Evolutionary conservation across 2,888 invertebrate species (phyloP), one percentile per base, ranked within the genome.

Genomic region (Pammene fasciana): DNA sequence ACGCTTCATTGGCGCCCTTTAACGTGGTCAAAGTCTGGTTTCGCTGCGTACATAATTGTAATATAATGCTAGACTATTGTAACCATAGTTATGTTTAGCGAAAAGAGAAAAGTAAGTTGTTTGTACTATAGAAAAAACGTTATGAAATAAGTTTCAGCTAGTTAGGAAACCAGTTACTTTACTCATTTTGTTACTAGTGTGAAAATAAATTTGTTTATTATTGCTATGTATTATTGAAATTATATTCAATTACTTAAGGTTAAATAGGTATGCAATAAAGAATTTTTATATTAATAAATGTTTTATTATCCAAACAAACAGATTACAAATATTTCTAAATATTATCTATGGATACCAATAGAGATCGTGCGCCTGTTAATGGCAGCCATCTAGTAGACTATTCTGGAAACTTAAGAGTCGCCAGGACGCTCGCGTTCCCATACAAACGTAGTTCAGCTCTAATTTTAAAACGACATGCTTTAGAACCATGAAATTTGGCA

Each of bases 231-330:
- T 67, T 60, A 67, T 65, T 52, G 34, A 64, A 68, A 67, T 50
- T 72, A 67, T 70, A 71, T 71, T 71, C 68, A 50, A 71, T 68
- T 67, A 59, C 61, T 55, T 59, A 71, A 68, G 62, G 59, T 68
- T 68, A 68, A 56, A 71, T 71, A 68, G 67, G 65, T 59, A 67
- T 65, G 52, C 48, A 67, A 68, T 68, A 68, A 68, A 68, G 61
- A 68, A 56, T 62, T 68, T 68, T 68, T 68, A 62, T 62, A 68
- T 56, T 55, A 26, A 43, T 41, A 34, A 16, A 2, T 9, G n/a
- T 48, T n/a, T 68, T 68, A 56, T 61, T 67, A 60, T 61, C 9
- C 10, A 48, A 54, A 54, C 11, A 43, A 26, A 60, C 16, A 16
- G 16, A 60, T n/a, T 45, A 46, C 34, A 46, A 59, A 26, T 26